A percentile compares a stretch with the other conserved stretches of the same genome.
These are phyloP conservation scores for Antechinus flavipes DNA, from an alignment of 2,113 vertebrate species.

Conservation along the genomic window DNA sequence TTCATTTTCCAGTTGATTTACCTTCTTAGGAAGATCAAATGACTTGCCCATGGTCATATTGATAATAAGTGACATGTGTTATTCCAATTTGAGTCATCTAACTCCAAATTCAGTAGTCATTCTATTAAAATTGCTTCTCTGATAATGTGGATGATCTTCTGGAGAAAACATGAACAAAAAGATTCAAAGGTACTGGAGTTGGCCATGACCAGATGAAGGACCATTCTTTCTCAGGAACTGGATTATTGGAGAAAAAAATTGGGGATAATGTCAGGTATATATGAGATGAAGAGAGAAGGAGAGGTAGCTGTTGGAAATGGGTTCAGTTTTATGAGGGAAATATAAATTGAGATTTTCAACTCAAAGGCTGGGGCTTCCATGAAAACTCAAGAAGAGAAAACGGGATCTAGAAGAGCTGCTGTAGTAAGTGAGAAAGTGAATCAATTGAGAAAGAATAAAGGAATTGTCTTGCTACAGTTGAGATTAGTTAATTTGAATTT, in stretches of 20 bases:
- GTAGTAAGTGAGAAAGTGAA: background rate
- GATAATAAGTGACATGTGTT: background rate
- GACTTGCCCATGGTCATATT: background rate
- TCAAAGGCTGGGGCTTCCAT: background rate
- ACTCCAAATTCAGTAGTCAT: background rate
- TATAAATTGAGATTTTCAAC: background rate
- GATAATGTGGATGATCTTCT: background rate
- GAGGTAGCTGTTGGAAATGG: background rate
- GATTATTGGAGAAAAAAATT: background rate
- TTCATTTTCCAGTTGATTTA: background rate
- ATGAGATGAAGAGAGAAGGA: background rate
- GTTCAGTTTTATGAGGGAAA: background rate
- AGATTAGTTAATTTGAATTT: background rate
- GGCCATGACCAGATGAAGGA: background rate
- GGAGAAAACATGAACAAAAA: background rate
- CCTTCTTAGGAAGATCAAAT: background rate
- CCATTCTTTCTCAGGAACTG: background rate
- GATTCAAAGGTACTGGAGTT: background rate
- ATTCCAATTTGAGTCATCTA: background rate
- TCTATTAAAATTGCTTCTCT: background rate
- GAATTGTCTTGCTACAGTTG: background rate
- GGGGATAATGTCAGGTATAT: background rate
- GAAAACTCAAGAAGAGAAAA: background rate
- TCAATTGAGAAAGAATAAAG: background rate
- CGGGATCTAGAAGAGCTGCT: background rate